Conservation (phyloP, 2,113 vertebrate species). For the Crypturellus undulatus region DNA sequence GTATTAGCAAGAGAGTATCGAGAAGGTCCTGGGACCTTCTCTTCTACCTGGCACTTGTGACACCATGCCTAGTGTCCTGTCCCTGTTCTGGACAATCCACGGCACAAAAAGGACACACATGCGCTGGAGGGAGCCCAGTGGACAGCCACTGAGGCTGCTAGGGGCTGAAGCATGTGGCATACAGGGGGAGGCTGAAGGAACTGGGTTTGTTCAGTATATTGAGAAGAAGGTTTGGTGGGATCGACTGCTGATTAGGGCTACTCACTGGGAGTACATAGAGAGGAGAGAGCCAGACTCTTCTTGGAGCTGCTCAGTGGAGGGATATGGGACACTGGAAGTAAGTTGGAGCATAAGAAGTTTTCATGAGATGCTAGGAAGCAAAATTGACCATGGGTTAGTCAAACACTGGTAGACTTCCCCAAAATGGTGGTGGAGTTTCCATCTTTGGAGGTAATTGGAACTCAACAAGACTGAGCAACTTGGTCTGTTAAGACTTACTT, state of each 20-base stretch:
- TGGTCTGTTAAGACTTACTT: not conserved
- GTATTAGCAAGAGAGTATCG: not conserved
- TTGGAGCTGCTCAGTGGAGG: not conserved
- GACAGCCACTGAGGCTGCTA: not conserved
- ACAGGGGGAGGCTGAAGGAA: not conserved
- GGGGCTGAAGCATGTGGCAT: not conserved
- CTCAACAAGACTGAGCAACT: not conserved
- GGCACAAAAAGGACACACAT: not conserved
- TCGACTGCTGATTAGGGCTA: not conserved
- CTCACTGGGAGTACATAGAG: not conserved
- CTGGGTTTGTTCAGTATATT: not conserved
- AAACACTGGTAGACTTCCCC: not conserved
- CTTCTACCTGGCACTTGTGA: not conserved
- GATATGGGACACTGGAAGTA: not conserved
- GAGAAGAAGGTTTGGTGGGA: not conserved
- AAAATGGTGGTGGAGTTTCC: not conserved
- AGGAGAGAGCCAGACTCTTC: not conserved
- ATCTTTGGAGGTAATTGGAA: not conserved
- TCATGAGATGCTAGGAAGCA: not conserved
- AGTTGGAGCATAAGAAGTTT: not conserved
- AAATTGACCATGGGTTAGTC: not conserved
- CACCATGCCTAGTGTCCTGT: not conserved
- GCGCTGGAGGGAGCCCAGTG: not conserved
- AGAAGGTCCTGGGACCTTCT: no score
- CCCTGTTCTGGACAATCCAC: not conserved